These are phyloP conservation scores for Butorides virescens DNA, from an alignment of 2,113 vertebrate species.

Conservation along the genomic window DNA sequence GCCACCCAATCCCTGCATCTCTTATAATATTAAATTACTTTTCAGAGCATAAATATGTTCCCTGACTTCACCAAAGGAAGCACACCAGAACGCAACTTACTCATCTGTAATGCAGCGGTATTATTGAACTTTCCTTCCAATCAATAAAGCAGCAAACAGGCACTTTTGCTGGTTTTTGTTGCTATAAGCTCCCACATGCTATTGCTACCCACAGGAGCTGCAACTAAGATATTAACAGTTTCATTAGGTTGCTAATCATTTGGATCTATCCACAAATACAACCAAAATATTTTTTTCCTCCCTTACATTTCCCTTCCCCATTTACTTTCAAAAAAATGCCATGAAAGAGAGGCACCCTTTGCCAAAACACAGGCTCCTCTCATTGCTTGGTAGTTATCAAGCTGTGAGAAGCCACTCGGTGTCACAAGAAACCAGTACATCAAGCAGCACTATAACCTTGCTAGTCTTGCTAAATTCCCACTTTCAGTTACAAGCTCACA, in stretches of 20 bases:
- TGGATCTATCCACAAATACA: neutral
- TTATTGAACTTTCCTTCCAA: neutral
- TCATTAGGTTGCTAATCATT: neutral
- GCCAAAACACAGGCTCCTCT: neutral
- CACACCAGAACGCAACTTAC: neutral
- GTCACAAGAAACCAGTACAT: neutral
- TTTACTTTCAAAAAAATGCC: neutral
- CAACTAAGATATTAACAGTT: neutral
- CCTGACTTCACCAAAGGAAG: neutral
- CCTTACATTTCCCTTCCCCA: neutral
- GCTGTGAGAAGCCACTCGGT: neutral
- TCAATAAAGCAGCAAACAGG: neutral
- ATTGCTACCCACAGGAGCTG: neutral
- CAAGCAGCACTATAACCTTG: neutral
- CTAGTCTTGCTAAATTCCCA: neutral
- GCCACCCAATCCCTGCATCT: neutral
- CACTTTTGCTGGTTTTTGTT: neutral
- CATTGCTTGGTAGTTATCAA: neutral
- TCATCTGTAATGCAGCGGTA: neutral
- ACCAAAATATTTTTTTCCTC: neutral
- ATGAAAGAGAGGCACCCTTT: neutral
- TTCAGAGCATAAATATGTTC: neutral
- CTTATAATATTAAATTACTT: neutral
- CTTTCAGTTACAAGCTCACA: neutral
- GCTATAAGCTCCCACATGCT: neutral